Conservation (phyloP, 2,797 vertebrate genomes). For the Cyclura pinguis region DNA sequence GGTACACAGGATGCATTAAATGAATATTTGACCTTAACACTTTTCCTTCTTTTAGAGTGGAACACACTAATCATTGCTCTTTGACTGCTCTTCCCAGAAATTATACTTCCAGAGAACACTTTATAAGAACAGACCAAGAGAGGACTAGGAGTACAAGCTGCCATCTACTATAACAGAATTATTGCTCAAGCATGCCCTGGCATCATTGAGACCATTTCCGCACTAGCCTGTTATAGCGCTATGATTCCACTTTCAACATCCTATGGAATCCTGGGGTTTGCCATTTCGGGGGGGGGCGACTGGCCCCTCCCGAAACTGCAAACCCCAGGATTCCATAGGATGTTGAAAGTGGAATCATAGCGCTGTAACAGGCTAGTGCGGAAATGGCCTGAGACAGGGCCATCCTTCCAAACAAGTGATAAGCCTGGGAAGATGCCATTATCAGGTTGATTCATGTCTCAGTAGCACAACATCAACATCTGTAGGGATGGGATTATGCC, state of each 20-base stretch:
- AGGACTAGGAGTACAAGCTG: background rate
- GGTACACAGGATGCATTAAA: background rate
- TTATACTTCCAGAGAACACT: background rate
- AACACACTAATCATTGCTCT: background rate
- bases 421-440: background rate
- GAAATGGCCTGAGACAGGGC: background rate
- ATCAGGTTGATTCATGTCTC: background rate
- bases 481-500: background rate
- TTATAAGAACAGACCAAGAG: background rate
- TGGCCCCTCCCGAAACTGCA: no score
- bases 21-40: background rate
- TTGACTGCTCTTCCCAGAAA: background rate
- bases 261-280: no score
- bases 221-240: no score
- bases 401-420: background rate
- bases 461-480: background rate
- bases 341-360: no score
- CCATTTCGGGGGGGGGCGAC: no score
- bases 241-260: no score
- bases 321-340: no score
- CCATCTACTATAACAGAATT: background rate
- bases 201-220: background rate
- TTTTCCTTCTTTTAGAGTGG: background rate
- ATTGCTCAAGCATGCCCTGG: background rate
- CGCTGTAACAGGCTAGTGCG: no score